These are phyloP conservation scores for Gorsachius magnificus DNA, from an alignment of 2,797 vertebrate species.

Conservation along the genomic window DNA sequence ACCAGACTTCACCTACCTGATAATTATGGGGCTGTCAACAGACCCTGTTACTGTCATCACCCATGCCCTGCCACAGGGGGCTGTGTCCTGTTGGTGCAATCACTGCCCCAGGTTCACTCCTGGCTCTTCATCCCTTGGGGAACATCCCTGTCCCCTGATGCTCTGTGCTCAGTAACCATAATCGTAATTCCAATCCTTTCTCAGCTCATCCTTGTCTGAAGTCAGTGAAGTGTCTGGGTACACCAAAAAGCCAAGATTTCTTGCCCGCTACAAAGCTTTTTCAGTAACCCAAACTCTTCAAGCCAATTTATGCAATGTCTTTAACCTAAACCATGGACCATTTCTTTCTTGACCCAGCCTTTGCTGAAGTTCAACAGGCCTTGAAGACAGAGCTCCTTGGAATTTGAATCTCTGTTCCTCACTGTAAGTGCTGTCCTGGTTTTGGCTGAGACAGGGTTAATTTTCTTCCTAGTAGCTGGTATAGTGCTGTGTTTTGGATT, in stretches of 20 bases:
- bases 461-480: too few relatives aligned
- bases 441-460: too few relatives aligned
- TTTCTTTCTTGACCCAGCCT: background rate
- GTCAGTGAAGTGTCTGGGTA: background rate
- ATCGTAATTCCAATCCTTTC: background rate
- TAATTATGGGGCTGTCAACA: background rate
- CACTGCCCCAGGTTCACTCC: background rate
- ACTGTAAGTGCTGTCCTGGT: background rate
- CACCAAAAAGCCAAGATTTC: background rate
- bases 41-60: background rate
- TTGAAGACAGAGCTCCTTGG: background rate
- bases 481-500: too few relatives aligned
- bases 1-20: background rate
- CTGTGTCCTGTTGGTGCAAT: background rate
- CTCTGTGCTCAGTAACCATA: background rate
- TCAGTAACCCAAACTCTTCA: background rate
- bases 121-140: background rate
- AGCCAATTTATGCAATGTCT: background rate
- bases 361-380: background rate
- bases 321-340: background rate
- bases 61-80: background rate
- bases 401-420: background rate
- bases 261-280: background rate
- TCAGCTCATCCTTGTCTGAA: background rate
- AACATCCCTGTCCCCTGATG: background rate